These are phyloP conservation scores for Pandemis cinnamomeana DNA, from an alignment of 2,888 invertebrate genomes.

Conservation along the genomic window DNA sequence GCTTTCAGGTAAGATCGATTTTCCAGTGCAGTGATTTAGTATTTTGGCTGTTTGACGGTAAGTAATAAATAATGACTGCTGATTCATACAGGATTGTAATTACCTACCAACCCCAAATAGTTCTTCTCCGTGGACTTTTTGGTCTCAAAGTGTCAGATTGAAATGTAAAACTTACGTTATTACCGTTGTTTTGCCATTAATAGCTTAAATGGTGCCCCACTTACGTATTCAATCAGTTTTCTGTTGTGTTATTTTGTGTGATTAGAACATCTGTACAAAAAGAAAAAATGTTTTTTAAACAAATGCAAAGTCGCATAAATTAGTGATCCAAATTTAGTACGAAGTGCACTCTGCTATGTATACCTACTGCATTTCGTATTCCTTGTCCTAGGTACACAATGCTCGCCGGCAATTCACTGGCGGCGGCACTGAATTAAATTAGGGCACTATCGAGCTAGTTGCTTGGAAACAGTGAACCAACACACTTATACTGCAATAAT, in stretches of 20 bases:
- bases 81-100: too few relatives aligned
- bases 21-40: background rate
- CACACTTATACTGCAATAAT: constrained; percentile 42
- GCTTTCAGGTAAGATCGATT: constrained; percentile 25
- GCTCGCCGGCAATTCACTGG: constrained; percentile 27
- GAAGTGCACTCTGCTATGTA: constrained; percentile 14
- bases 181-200: too few relatives aligned
- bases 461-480: constrained; percentile 31
- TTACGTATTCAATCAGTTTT: too few relatives aligned
- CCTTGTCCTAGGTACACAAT: constrained; percentile 17
- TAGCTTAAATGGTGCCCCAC: too few relatives aligned
- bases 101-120: too few relatives aligned
- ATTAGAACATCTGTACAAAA: too few relatives aligned
- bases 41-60: background rate
- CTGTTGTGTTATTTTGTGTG: too few relatives aligned
- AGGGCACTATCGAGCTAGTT: constrained; percentile 44
- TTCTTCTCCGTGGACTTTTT: too few relatives aligned
- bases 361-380: constrained; percentile 4
- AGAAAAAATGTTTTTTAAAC: background rate
- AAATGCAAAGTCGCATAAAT: background rate
- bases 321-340: background rate
- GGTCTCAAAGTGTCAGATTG: too few relatives aligned
- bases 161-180: too few relatives aligned
- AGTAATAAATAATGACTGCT: background rate
- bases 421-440: constrained; percentile 47